Conservation (phyloP, 2,113 vertebrate species). For the Cyrtonyx montezumae region DNA sequence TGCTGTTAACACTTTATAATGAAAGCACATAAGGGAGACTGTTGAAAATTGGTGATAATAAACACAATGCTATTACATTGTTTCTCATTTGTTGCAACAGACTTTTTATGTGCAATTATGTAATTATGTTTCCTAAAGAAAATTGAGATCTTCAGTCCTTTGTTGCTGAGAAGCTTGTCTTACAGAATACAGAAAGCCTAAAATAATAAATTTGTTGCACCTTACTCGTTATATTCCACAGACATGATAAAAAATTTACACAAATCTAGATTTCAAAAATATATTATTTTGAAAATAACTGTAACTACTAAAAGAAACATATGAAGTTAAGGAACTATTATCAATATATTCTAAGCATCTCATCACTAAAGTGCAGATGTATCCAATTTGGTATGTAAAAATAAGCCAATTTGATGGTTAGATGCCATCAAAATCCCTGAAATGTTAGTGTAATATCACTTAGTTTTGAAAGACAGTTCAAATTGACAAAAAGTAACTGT, state of each 20-base stretch:
- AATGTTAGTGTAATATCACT: neutral
- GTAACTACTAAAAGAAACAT: neutral
- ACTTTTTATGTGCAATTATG: constrained; percentile 58
- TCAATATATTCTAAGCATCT: neutral
- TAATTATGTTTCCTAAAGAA: constrained; percentile 60
- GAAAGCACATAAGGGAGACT: constrained; percentile 15
- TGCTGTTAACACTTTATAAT: neutral
- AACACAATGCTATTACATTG: neutral
- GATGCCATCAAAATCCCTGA: neutral
- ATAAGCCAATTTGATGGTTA: neutral
- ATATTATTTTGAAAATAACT: neutral
- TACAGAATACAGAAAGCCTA: neutral
- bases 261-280: constrained; percentile 8
- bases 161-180: constrained; percentile 14
- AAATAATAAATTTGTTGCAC: neutral
- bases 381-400: neutral
- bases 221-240: neutral
- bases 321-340: neutral
- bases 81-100: constrained; percentile 43
- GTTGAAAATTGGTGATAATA: constrained; percentile 34
- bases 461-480: neutral
- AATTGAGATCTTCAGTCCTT: constrained; percentile 23
- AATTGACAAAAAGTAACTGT: neutral
- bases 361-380: neutral
- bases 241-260: neutral